A percentile compares a stretch with the other conserved stretches of the same genome.
Evolutionary conservation across 2,113 vertebrate species (phyloP).

Genomic region (Sinocyclocheilus rhinocerous): DNA sequence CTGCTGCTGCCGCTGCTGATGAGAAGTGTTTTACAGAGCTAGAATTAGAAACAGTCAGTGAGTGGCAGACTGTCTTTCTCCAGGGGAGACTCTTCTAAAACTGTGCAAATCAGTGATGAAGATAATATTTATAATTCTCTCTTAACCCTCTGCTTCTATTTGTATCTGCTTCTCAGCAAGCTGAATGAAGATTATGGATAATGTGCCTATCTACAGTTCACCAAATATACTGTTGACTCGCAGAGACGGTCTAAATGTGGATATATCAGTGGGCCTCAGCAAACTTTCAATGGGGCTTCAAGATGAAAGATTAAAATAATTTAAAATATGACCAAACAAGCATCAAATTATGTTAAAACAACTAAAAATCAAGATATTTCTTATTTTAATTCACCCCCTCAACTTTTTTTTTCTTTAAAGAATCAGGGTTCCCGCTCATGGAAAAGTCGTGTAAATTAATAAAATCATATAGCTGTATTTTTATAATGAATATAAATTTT

Average conservation of each 20-base stretch:
- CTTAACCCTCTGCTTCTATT: not conserved
- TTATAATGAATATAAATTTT: too few relatives aligned
- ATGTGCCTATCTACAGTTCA: not conserved
- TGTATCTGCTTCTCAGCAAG: not conserved
- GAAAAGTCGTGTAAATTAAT: too few relatives aligned
- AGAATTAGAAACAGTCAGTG: constrained; percentile 50
- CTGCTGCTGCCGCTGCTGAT: constrained; percentile 6
- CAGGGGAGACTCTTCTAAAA: constrained; percentile 28
- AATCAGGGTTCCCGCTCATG: too few relatives aligned
- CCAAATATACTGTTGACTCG: not conserved
- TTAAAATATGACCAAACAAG: too few relatives aligned
- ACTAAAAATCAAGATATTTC: too few relatives aligned
- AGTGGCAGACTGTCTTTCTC: constrained; percentile 40
- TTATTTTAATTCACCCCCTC: too few relatives aligned
- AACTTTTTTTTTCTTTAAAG: too few relatives aligned
- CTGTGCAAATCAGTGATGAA: not conserved
- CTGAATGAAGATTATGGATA: not conserved
- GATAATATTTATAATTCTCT: constrained; percentile 13
- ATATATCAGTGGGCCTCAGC: not conserved
- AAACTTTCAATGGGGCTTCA: not conserved
- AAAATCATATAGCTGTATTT: too few relatives aligned
- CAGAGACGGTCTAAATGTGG: not conserved
- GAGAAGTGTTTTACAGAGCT: constrained; percentile 34
- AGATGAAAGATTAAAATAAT: not conserved
- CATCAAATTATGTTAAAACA: too few relatives aligned